Evolutionary conservation across 2,113 vertebrate genomes (phyloP).

Genomic region (Elgaria multicarinata): DNA sequence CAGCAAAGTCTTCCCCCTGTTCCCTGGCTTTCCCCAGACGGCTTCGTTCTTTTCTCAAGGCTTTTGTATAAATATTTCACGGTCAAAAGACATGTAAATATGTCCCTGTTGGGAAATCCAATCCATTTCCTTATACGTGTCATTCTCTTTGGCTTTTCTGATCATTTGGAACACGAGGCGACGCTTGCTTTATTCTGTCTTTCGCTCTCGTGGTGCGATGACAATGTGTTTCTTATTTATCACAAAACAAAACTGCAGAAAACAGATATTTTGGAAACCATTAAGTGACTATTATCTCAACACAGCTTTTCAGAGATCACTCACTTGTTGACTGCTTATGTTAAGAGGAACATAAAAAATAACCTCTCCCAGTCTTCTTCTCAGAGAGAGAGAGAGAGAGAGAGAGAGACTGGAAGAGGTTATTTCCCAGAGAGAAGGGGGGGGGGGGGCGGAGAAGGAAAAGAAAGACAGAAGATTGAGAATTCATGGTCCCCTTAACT

Average conservation of each 20-base stretch:
- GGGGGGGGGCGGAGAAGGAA: too few species aligned
- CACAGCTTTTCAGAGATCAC: slow-evolving; percentile 40
- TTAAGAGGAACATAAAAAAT: slow-evolving; percentile 27
- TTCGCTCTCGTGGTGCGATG: slow-evolving; percentile 4
- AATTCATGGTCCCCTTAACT: slow-evolving; percentile 54
- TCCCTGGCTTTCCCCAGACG: background rate
- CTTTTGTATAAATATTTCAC: slow-evolving; percentile 4
- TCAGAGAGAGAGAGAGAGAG: slow-evolving; percentile 36
- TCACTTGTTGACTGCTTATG: slow-evolving; percentile 51
- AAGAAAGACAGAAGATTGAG: background rate
- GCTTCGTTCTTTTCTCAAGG: background rate
- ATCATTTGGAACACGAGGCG: slow-evolving; percentile 10
- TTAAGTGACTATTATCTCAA: slow-evolving; percentile 41
- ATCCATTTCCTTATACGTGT: background rate
- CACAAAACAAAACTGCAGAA: slow-evolving; percentile 6
- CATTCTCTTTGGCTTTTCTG: background rate
- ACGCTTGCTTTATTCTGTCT: slow-evolving; percentile 11
- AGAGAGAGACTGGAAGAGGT: slow-evolving; percentile 36
- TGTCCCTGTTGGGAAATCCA: slow-evolving; percentile 6
- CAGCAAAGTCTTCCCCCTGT: slow-evolving; percentile 10
- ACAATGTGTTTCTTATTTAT: slow-evolving; percentile 22
- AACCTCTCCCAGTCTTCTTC: slow-evolving; percentile 24
- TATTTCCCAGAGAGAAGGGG: background rate
- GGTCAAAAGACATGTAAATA: slow-evolving; percentile 30
- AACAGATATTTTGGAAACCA: slow-evolving; percentile 40